A percentile compares a stretch with the other conserved stretches of the same genome.
Evolutionary conservation across 2,113 vertebrate genomes (phyloP).

Genomic region (Sapayoa aenigma): DNA sequence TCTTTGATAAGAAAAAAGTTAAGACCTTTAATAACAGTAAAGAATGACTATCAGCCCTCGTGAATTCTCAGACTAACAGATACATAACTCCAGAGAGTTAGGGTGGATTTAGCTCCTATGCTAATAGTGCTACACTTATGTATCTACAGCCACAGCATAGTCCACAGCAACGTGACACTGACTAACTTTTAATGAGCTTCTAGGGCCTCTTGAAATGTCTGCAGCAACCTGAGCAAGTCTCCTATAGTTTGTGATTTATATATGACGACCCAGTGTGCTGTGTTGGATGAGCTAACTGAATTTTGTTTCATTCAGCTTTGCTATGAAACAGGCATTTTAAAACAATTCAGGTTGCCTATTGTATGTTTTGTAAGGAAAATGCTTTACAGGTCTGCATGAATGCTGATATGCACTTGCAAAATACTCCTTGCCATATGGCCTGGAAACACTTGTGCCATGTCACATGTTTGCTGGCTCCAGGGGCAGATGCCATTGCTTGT

Average conservation of each 20-base stretch:
- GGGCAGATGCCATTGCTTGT: fast-evolving
- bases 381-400: not conserved
- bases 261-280: fast-evolving
- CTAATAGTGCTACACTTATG: not conserved
- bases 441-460: not conserved
- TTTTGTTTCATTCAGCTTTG: not conserved
- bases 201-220: not conserved
- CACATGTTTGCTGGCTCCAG: fast-evolving
- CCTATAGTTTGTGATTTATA: not conserved
- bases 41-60: not conserved
- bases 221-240: not conserved
- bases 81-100: not conserved
- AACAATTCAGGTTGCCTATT: not conserved
- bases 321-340: not conserved
- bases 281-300: not conserved
- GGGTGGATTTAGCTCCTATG: not conserved
- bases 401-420: not conserved
- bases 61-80: not conserved
- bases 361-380: not conserved
- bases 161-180: not conserved
- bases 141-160: not conserved
- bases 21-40: not conserved
- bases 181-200: not conserved
- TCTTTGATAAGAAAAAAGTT: constrained; percentile 10
- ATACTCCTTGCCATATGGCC: not conserved